Base-by-base conservation (phyloP, 2,797 vertebrate species). In the Amblyopsis hoosieri region DNA sequence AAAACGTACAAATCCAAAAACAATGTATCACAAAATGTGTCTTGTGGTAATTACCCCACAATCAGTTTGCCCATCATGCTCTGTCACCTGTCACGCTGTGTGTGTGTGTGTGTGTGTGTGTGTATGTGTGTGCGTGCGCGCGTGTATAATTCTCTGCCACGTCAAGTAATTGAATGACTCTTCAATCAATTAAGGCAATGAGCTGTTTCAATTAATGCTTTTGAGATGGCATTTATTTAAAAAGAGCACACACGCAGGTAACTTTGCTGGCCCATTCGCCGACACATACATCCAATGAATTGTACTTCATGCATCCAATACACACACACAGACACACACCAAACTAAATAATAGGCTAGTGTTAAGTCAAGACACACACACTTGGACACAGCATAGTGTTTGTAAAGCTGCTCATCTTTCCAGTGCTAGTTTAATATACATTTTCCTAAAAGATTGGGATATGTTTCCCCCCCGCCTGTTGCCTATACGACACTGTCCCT, bases 121-220 rank as follows among this genome's bases (percentile, higher is more conserved):
- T 78, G 83, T 42, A 78, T 76, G 4, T 42, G 37, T 9, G 37
- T 9, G 33, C 8, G 33, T 37, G 37, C 9, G 8, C 3, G 78
- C 75, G 50, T 78, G 83, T 85, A 5, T 48, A 48, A 48, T 48
- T 79, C 78, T 72, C 74, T 59, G n/a, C 69, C 69, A 79, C 76
- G 85, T 86, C 83, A 88, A 86, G 81, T 87, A 85, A 88, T 89
- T 89, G 67, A 88, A 81, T 37, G 52, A 82, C 80, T 85, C 84
- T 81, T 89, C 82, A 83, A 87, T 87, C 86, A 88, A 88, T 89
- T 88, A 88, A 84, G 83, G 84, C 83, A 69, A 83, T 73, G 81
- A 87, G 83, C 82, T 76, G 76, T 84, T 82, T 85, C 84, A 86
- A 74, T 83, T 78, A 42, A 3, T 42, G 37, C 37, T 42, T 42